phyloP scores from a whole-genome alignment of 2,113 vertebrate species.

The Lonchura striata region DNA sequence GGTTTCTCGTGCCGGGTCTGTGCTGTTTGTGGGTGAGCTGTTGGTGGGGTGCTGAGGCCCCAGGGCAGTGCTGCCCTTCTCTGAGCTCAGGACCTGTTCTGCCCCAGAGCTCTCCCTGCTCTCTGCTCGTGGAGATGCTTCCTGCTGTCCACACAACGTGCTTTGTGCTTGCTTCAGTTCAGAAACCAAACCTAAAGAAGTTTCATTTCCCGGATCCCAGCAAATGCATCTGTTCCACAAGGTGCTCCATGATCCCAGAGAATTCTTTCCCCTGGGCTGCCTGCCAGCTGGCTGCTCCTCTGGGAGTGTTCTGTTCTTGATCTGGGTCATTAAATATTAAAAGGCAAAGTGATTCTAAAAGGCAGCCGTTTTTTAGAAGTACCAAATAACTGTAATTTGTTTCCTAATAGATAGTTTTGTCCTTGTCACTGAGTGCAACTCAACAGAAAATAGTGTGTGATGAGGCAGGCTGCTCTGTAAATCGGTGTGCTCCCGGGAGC shows the following conservation, averaged over 20 bases:
- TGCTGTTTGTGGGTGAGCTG: neutral
- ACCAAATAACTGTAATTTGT: conserved; percentile 66
- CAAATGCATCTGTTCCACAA: neutral
- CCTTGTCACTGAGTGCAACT: conserved; percentile 27
- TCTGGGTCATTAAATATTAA: conserved; percentile 68
- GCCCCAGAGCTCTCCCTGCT: neutral
- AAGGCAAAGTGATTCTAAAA: conserved; percentile 58
- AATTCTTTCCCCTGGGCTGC: neutral
- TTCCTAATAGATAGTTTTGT: conserved; percentile 54
- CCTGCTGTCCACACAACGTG: accelerated
- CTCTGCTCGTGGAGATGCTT: accelerated
- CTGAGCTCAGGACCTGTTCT: neutral
- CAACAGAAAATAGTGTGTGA: neutral
- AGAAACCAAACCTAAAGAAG: neutral
- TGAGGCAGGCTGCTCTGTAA: neutral
- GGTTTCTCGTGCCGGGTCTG: neutral
- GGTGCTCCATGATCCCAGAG: neutral
- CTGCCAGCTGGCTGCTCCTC: conserved; percentile 37
- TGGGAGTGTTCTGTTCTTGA: conserved; percentile 39
- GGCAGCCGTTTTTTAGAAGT: neutral
- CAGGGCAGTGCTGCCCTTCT: accelerated
- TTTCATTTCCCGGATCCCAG: neutral
- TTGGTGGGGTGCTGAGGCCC: neutral
- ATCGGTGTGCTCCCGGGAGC: no score
- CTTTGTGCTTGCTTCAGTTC: neutral